Percentiles rank a stretch among this genome's conserved stretches.
These are phyloP conservation scores for Chromoteleia sp. DNA, from an alignment of 2,888 invertebrate genomes.

Conservation along the genomic window DNA sequence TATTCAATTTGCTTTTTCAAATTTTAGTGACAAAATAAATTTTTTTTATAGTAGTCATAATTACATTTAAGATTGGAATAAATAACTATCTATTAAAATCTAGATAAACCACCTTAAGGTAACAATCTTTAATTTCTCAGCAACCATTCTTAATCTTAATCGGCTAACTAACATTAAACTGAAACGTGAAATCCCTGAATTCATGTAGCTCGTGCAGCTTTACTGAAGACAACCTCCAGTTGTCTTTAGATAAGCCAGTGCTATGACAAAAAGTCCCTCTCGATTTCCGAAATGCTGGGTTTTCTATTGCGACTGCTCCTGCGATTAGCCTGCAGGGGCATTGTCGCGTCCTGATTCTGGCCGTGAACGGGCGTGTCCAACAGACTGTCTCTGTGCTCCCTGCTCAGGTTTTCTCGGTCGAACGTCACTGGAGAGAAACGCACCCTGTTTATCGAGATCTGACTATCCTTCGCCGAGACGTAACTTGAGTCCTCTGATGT, in stretches of 20 bases:
- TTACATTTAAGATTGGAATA: too few relatives aligned
- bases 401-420: constrained; percentile 77
- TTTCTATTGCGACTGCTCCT: constrained; percentile 85
- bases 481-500: constrained; percentile 96
- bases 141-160: not conserved
- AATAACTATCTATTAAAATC: too few relatives aligned
- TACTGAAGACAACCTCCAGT: constrained; percentile 21
- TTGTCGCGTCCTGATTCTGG: constrained; percentile 86
- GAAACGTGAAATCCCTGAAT: constrained; percentile 31
- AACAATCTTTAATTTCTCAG: not conserved
- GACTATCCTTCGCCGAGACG: constrained; percentile 93
- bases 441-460: constrained; percentile 84
- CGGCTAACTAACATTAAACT: constrained; percentile 1
- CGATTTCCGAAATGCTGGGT: constrained; percentile 86
- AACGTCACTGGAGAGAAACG: constrained; percentile 82
- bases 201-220: not conserved
- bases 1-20: too few relatives aligned
- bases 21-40: too few relatives aligned
- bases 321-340: constrained; percentile 86
- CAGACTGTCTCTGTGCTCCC: constrained; percentile 83
- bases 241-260: constrained; percentile 83
- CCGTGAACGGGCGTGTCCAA: constrained; percentile 87
- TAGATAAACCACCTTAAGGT: not conserved
- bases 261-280: constrained; percentile 87
- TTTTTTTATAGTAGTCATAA: too few relatives aligned